Percentiles rank a stretch among this genome's conserved stretches.
phyloP scores from a whole-genome alignment of 2,797 vertebrate genomes.

The Chrysocyon brachyurus region DNA sequence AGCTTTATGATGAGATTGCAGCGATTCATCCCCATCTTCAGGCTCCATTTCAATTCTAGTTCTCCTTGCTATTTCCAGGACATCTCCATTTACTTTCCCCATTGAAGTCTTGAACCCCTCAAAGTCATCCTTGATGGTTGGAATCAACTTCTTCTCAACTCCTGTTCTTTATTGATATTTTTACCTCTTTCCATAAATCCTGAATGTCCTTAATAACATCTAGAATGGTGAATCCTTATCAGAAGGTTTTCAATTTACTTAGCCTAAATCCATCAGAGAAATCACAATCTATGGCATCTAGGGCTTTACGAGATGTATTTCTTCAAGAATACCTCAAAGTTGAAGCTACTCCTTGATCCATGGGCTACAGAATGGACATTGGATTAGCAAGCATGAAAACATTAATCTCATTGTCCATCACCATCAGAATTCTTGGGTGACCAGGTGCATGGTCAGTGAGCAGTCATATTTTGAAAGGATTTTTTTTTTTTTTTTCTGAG shows the following conservation, averaged over 20 bases:
- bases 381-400: background rate
- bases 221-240: background rate
- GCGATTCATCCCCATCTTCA: background rate
- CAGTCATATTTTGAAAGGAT: background rate
- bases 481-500: background rate
- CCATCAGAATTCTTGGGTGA: background rate
- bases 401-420: background rate
- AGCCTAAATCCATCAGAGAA: background rate
- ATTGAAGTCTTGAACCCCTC: background rate
- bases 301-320: background rate
- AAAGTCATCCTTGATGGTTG: background rate
- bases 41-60: background rate
- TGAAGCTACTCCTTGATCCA: background rate
- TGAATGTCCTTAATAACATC: background rate
- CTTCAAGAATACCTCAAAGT: background rate
- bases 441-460: background rate
- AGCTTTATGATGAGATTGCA: background rate
- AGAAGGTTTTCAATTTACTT: background rate
- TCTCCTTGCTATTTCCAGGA: background rate
- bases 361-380: background rate
- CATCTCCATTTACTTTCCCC: background rate
- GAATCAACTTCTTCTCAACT: background rate
- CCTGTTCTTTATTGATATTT: background rate
- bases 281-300: background rate
- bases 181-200: background rate